Conservation (phyloP, 2,113 vertebrate genomes). For the Callithrix jacchus region DNA sequence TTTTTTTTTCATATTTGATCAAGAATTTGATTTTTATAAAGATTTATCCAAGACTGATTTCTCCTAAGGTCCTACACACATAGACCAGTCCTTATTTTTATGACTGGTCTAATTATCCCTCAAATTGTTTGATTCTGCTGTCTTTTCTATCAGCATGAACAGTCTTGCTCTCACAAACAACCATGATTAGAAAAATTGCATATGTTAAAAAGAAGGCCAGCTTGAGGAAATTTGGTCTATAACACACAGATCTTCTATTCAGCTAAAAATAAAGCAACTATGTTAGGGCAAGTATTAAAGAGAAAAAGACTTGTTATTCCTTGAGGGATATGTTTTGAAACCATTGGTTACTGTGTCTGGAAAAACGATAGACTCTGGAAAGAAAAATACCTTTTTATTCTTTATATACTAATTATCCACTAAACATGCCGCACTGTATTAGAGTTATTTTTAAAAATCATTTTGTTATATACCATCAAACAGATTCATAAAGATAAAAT, state of each 20-base stretch:
- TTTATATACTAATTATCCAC: conserved; percentile 14
- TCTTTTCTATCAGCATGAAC: neutral
- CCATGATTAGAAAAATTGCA: conserved; percentile 50
- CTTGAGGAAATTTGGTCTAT: conserved; percentile 43
- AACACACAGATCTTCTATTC: conserved; percentile 14
- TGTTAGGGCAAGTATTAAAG: conserved; percentile 39
- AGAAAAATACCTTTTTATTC: conserved; percentile 26
- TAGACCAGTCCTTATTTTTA: conserved; percentile 21
- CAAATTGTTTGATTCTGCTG: conserved; percentile 32
- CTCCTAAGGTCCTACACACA: neutral
- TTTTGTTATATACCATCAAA: conserved; percentile 21
- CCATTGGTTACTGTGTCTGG: conserved; percentile 9
- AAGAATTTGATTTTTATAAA: conserved; percentile 12
- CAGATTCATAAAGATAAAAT: neutral
- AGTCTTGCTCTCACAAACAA: conserved; percentile 49
- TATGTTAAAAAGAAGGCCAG: conserved; percentile 50
- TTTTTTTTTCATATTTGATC: conserved; percentile 27
- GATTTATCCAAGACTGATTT: conserved; percentile 14
- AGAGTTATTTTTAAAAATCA: neutral
- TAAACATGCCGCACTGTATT: conserved; percentile 16
- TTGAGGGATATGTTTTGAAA: conserved; percentile 50
- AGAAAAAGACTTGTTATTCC: conserved; percentile 35
- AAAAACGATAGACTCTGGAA: conserved; percentile 28
- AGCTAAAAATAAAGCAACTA: conserved; percentile 61
- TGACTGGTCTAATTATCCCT: conserved; percentile 38